Evolutionary conservation across 92 coral and sea anemone species (phyloP).

Genomic region (Palythoa caribaeorum): DNA sequence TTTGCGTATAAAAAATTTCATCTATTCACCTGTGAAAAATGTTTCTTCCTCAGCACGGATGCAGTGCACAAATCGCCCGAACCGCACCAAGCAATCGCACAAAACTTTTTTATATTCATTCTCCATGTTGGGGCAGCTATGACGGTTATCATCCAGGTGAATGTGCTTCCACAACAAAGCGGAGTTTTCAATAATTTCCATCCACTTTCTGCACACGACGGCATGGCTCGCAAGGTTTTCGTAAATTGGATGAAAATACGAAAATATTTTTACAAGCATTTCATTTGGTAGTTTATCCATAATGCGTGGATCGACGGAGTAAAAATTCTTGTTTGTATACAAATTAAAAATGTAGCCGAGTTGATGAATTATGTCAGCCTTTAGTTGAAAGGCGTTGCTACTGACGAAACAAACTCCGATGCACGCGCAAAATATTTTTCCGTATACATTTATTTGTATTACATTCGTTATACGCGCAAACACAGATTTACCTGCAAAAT

Average conservation of each 20-base stretch:
- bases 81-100: constrained; percentile 61
- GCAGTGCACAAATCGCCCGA: constrained; percentile 73
- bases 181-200: constrained; percentile 67
- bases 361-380: neutral
- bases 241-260: constrained; percentile 79
- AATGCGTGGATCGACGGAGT: no score
- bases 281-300: constrained; percentile 81
- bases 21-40: constrained; percentile 19
- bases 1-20: no score
- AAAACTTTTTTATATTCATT: constrained; percentile 53
- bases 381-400: neutral
- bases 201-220: constrained; percentile 77
- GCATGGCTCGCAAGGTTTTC: constrained; percentile 66
- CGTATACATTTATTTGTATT: neutral
- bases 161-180: constrained; percentile 79
- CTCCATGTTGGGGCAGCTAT: constrained; percentile 50
- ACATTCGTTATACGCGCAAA: no score
- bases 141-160: constrained; percentile 82
- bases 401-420: constrained; percentile 36
- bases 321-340: neutral
- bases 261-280: constrained; percentile 71
- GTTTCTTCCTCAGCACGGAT: constrained; percentile 80
- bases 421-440: neutral
- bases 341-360: neutral
- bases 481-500: no score